Evolutionary conservation across 2,797 vertebrate genomes (phyloP).

Genomic region (Gephyroberyx darwinii): DNA sequence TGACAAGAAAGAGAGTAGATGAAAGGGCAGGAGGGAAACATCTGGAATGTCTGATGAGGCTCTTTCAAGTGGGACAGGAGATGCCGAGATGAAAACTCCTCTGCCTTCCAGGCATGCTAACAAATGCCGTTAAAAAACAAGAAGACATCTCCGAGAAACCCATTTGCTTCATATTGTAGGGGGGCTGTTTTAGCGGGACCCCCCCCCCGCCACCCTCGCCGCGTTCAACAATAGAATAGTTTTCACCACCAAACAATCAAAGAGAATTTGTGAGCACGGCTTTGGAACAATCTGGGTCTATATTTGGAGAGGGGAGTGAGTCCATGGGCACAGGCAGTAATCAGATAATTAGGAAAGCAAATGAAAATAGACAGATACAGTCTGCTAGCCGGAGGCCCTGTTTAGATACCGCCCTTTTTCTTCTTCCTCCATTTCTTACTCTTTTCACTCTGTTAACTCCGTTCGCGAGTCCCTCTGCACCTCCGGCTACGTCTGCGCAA

Average conservation of each 20-base stretch:
- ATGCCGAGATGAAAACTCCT: constrained; percentile 35
- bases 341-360: constrained; percentile 82
- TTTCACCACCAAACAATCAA: constrained; percentile 73
- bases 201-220: constrained; percentile 20
- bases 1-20: constrained; percentile 60
- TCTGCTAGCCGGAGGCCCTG: constrained; percentile 69
- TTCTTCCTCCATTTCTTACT: constrained; percentile 37
- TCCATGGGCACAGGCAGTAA: constrained; percentile 73
- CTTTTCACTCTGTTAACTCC: constrained; percentile 36
- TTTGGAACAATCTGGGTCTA: constrained; percentile 66
- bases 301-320: constrained; percentile 70
- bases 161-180: constrained; percentile 56
- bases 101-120: constrained; percentile 69
- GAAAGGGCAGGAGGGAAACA: constrained; percentile 66
- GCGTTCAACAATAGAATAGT: constrained; percentile 47
- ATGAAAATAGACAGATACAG: constrained; percentile 80
- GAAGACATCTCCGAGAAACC: constrained; percentile 49
- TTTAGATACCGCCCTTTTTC: constrained; percentile 50
- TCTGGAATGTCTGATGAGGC: constrained; percentile 70
- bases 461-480: constrained; percentile 49
- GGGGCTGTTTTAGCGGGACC: constrained; percentile 45
- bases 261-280: constrained; percentile 68
- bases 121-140: constrained; percentile 55
- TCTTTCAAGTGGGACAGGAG: constrained; percentile 70
- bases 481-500: constrained; percentile 46